Evolutionary conservation across 1,140 invertebrate genomes (phyloP).

Genomic region (Sweltsa coloradensis): DNA sequence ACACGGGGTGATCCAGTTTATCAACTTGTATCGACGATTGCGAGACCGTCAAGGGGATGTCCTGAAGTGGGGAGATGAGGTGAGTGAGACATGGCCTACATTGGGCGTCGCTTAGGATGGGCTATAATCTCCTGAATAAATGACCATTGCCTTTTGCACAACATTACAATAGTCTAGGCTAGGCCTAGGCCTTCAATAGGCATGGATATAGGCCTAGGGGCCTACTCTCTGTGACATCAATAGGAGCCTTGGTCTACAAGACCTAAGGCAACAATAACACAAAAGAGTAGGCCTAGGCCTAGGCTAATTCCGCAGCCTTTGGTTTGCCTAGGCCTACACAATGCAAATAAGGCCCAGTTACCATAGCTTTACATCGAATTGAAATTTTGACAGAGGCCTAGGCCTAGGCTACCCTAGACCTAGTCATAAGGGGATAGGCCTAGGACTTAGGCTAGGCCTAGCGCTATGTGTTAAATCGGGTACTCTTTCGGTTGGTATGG

Average conservation of each 20-base stretch:
- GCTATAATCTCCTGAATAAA: neutral
- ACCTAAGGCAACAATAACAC: too few species aligned
- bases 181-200: neutral
- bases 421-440: too few species aligned
- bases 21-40: slow-evolving; percentile 78
- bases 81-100: slow-evolving; percentile 29
- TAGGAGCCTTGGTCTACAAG: neutral
- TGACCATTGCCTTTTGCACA: neutral
- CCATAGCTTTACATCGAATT: too few species aligned
- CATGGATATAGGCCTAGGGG: neutral
- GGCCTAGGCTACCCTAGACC: too few species aligned
- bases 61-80: slow-evolving; percentile 98
- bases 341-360: too few species aligned
- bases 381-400: too few species aligned
- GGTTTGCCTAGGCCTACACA: too few species aligned
- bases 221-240: neutral
- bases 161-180: neutral
- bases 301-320: too few species aligned
- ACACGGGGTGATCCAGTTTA: slow-evolving; percentile 91
- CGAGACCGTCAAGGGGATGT: slow-evolving; percentile 85
- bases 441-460: too few species aligned
- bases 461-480: too few species aligned
- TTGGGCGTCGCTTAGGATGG: slow-evolving; percentile 15
- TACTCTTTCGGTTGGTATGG: too few species aligned
- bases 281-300: too few species aligned